Evolutionary conservation across 1,140 invertebrate species (phyloP).

Genomic region (Laupala kohalensis): DNA sequence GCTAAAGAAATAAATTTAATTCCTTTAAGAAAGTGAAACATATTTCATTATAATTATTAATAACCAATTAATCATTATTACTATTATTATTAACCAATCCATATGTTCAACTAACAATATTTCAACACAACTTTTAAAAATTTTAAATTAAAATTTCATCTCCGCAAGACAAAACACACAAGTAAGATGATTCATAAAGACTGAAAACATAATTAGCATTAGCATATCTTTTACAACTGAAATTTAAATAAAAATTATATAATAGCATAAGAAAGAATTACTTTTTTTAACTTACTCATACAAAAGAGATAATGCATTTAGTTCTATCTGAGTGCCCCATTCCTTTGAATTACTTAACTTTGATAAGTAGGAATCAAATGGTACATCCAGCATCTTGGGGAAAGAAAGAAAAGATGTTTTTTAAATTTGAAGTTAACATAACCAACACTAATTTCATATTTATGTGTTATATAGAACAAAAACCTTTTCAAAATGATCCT

Average conservation of each 20-base stretch:
- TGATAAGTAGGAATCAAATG: conserved; percentile 49
- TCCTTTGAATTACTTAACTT: conserved; percentile 53
- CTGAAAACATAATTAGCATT: too few species aligned
- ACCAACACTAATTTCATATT: conserved; percentile 1
- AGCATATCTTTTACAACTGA: too few species aligned
- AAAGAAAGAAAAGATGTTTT: conserved; percentile 24
- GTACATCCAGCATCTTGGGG: conserved; percentile 21
- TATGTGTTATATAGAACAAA: background rate
- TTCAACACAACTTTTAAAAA: background rate
- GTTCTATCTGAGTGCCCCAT: conserved; percentile 52
- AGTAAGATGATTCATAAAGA: too few species aligned
- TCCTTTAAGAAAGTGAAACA: too few species aligned
- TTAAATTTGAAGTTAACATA: conserved; percentile 30
- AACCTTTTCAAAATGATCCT: conserved; percentile 36
- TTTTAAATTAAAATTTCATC: background rate
- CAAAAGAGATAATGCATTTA: conserved; percentile 45
- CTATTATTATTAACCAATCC: too few species aligned
- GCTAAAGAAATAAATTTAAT: too few species aligned
- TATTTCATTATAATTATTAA: too few species aligned
- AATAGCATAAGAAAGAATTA: too few species aligned
- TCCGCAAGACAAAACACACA: conserved; percentile 4
- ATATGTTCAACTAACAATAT: conserved; percentile 9
- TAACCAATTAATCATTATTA: too few species aligned
- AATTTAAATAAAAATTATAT: too few species aligned
- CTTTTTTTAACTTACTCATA: conserved; percentile 5